phyloP scores from a whole-genome alignment of 2,888 invertebrate species.

The Melieria crassipennis region DNA sequence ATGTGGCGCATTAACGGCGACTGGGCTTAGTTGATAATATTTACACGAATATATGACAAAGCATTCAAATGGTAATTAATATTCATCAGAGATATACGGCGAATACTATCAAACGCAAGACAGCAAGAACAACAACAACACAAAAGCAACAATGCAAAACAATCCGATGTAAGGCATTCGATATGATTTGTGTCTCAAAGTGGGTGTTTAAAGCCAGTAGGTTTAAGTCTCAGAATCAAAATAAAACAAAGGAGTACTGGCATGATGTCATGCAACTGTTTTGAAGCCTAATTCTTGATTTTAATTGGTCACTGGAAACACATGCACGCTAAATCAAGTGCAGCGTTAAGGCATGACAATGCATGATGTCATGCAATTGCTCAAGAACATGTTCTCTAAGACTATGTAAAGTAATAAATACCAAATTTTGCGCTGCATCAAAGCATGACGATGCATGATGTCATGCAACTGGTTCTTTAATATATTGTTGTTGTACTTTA shows the following conservation, averaged over 20 bases:
- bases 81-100: slow-evolving; percentile 49
- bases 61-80: slow-evolving; percentile 63
- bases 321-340: too few species aligned
- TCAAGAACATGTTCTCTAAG: too few species aligned
- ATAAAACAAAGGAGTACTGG: neutral
- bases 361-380: too few species aligned
- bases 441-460: too few species aligned
- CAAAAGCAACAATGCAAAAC: neutral
- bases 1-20: neutral
- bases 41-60: slow-evolving; percentile 53
- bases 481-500: too few species aligned
- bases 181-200: too few species aligned
- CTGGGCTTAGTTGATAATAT: slow-evolving; percentile 16
- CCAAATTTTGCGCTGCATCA: too few species aligned
- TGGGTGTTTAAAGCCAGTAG: neutral
- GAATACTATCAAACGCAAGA: neutral
- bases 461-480: too few species aligned
- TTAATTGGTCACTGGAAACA: too few species aligned
- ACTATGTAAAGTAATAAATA: too few species aligned
- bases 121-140: neutral
- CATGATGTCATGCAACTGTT: neutral
- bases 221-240: neutral
- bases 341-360: too few species aligned
- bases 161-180: too few species aligned
- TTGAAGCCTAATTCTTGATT: neutral